These are phyloP conservation scores for Microchirus variegatus DNA, from an alignment of 2,797 vertebrate genomes.

Conservation along the genomic window DNA sequence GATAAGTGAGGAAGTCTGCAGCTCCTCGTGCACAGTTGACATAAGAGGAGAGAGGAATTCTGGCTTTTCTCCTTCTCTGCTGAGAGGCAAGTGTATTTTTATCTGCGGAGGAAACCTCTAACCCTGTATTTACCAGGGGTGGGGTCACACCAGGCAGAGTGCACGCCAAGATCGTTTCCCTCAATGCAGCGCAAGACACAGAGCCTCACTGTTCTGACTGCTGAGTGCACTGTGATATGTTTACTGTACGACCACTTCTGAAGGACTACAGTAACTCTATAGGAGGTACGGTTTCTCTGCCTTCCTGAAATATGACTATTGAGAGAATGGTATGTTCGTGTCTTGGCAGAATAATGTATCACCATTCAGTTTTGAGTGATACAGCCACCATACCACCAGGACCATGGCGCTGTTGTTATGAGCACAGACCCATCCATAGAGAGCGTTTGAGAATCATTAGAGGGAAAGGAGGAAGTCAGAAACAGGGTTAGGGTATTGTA, in stretches of 20 bases:
- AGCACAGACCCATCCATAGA: slow-evolving; percentile 6
- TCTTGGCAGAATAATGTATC: slow-evolving; percentile 18
- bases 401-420: slow-evolving; percentile 36
- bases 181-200: slow-evolving; percentile 63
- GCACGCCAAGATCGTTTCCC: slow-evolving; percentile 64
- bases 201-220: slow-evolving; percentile 58
- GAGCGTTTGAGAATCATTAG: slow-evolving; percentile 6
- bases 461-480: background rate
- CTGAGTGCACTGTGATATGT: slow-evolving; percentile 47
- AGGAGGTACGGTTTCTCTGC: slow-evolving; percentile 47
- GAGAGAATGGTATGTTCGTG: slow-evolving; percentile 27
- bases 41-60: slow-evolving; percentile 38
- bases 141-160: slow-evolving; percentile 73
- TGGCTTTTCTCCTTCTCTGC: slow-evolving; percentile 45
- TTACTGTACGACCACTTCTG: slow-evolving; percentile 59
- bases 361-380: slow-evolving; percentile 18
- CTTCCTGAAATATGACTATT: slow-evolving; percentile 37
- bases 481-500: background rate
- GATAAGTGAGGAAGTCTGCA: slow-evolving; percentile 26
- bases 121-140: slow-evolving; percentile 83
- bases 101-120: slow-evolving; percentile 77
- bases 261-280: slow-evolving; percentile 50
- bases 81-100: slow-evolving; percentile 77
- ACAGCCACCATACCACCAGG: slow-evolving; percentile 3
- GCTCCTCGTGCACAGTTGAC: slow-evolving; percentile 45